These are phyloP conservation scores for Mactra quadrangularis DNA, from an alignment of 1,140 invertebrate species.

Conservation along the genomic window DNA sequence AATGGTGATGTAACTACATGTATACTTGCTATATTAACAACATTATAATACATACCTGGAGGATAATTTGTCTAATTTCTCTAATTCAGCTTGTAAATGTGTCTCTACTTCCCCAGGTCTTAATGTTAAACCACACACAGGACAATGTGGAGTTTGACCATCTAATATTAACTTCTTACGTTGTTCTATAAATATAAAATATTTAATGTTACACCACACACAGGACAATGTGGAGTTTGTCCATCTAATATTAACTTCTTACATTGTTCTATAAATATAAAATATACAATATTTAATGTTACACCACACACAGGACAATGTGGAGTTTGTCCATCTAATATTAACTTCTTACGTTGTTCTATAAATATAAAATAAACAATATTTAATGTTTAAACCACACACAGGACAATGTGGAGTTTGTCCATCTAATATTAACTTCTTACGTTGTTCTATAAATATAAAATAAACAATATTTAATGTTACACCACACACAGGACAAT, in stretches of 20 bases:
- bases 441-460: background rate
- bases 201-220: slow-evolving; percentile 86
- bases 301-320: slow-evolving; percentile 87
- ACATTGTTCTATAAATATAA: slow-evolving; percentile 46
- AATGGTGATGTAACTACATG: too few species aligned
- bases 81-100: slow-evolving; percentile 90
- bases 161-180: slow-evolving; percentile 83
- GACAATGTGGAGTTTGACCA: slow-evolving; percentile 89
- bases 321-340: background rate
- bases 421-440: background rate
- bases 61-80: slow-evolving; percentile 86
- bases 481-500: slow-evolving; percentile 92
- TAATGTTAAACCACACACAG: slow-evolving; percentile 91
- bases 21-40: too few species aligned
- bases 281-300: slow-evolving; percentile 28
- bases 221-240: slow-evolving; percentile 89
- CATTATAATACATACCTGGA: slow-evolving; percentile 77
- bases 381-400: slow-evolving; percentile 86
- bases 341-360: background rate
- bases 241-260: slow-evolving; percentile 84
- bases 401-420: slow-evolving; percentile 80
- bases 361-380: slow-evolving; percentile 38
- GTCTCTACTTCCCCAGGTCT: slow-evolving; percentile 89
- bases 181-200: slow-evolving; percentile 71
- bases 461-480: slow-evolving; percentile 84